Base-by-base conservation (phyloP, 1,140 invertebrate genomes). In the Philopotamus ludificatus region DNA sequence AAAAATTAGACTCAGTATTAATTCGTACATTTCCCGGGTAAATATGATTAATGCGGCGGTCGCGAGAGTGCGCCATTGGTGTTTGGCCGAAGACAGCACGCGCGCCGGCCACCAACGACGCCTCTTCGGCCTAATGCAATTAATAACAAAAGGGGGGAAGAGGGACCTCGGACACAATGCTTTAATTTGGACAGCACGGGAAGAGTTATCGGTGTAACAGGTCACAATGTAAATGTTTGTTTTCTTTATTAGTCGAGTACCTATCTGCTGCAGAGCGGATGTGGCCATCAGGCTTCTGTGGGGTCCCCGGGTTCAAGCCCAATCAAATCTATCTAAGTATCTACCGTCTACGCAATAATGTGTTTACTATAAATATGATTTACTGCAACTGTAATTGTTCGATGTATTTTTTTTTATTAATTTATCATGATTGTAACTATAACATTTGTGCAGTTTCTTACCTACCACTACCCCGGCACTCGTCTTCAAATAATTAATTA, bases 401-500 rank as follows among this genome's bases (percentile, higher is more conserved):
- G n/a, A 34, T 34, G 28, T 34, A 7, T 34, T 7, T 34, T 34
- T 4, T 34, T 34, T 7, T 34, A 34, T 34, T 34, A 34, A n/a
- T 34, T 34, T 12, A 34, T 34, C 28, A 12, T 12, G 28, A 12
- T 34, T 34, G 28, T 34, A 34, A n/a, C n/a, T n/a, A n/a, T n/a
- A n/a, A n/a, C n/a, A n/a, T n/a, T n/a, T n/a, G n/a, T n/a, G n/a
- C n/a, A n/a, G n/a, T n/a, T n/a, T n/a, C n/a, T n/a, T n/a, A n/a
- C n/a, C n/a, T n/a, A n/a, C 18, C 15, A 51, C 20, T 21, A 18
- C 22, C 21, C 3, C 7, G 4, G 49, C 49, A 51, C 49, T 51
- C 49, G 22, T 51, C 49, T 51, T 51, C 49, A 51, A 51, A 34
- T 25, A 25, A 51, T 51, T 51, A 51, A 51, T 51, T 51, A 51